Evolutionary conservation across 2,888 invertebrate species (phyloP), one percentile per base, ranked within the genome.

Genomic region (Heteromyza rotundicornis): DNA sequence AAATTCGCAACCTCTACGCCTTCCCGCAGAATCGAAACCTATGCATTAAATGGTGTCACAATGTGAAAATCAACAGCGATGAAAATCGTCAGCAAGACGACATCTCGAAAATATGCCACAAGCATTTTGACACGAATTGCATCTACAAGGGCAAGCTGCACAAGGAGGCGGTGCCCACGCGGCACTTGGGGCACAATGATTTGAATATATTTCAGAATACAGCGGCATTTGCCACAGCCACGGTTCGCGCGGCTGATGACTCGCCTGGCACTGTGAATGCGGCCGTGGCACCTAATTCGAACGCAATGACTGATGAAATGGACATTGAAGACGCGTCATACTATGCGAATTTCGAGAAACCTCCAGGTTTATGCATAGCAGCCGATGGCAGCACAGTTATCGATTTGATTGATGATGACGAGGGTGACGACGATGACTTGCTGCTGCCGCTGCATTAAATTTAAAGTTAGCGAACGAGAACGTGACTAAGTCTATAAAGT

Each of bases 101-200:
- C 49, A 60, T 64, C 2, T 68, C 67, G 44, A 69, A 69, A 52
- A 71, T 79, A 22, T 79, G 79, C 67, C 66, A 64, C 36, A 69
- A 72, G 44, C 80, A 79, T 49, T 79, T 79, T 27, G 71, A 75
- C 49, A 40, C 65, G 10, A 55, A 61, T 47, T 74, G 76, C 59
- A 71, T 78, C 49, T 57, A 58, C 16, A 54, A 60, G 23, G 64
- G 67, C 7, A 66, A 67, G 49, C 63, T 80, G 20, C 68, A 70
- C 10, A 49, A 63, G 0, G 78, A 78, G 14, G 78, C 80, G 3
- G 68, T 77, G 20, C 79, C 79, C n/a, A 78, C 80, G 7, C 64
- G 75, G 49, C 71, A 71, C 52, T 62, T 79, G 22, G 72, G 68
- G 14, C 79, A 79, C 59, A 62, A 59, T 2, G 80, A 79, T 55